Evolutionary conservation across 2,797 vertebrate species (phyloP).

Genomic region (Nannoperca australis): DNA sequence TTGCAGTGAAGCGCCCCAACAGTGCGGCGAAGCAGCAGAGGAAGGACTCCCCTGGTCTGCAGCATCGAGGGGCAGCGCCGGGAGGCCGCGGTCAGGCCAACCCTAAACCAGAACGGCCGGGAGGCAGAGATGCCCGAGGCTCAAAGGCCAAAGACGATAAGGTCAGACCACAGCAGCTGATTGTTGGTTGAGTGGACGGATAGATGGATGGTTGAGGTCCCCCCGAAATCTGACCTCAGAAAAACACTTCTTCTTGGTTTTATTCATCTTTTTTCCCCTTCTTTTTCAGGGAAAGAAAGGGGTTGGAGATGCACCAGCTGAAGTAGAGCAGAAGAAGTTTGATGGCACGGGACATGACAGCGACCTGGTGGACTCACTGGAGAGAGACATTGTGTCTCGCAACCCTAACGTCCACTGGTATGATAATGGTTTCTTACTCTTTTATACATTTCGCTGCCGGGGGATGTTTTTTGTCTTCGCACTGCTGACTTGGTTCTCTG

Average conservation of each 20-base stretch:
- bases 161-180: constrained; percentile 74
- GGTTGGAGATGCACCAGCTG: constrained; percentile 84
- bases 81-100: constrained; percentile 85
- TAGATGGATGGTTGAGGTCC: not conserved
- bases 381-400: constrained; percentile 96
- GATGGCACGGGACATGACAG: constrained; percentile 93
- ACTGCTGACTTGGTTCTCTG: constrained; percentile 39
- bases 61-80: constrained; percentile 88
- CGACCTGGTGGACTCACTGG: constrained; percentile 93
- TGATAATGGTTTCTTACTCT: not conserved
- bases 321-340: constrained; percentile 92
- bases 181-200: not conserved
- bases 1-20: constrained; percentile 90
- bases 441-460: not conserved
- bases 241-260: not conserved
- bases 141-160: constrained; percentile 92
- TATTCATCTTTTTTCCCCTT: not conserved
- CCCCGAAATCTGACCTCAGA: not conserved
- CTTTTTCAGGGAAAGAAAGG: constrained; percentile 89
- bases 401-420: constrained; percentile 97
- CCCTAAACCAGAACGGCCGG: constrained; percentile 86
- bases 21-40: constrained; percentile 90
- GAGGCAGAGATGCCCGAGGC: constrained; percentile 84
- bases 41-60: constrained; percentile 90
- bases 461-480: not conserved